Conservation (phyloP, 2,888 invertebrate genomes). For the Drosophila rubida region DNA sequence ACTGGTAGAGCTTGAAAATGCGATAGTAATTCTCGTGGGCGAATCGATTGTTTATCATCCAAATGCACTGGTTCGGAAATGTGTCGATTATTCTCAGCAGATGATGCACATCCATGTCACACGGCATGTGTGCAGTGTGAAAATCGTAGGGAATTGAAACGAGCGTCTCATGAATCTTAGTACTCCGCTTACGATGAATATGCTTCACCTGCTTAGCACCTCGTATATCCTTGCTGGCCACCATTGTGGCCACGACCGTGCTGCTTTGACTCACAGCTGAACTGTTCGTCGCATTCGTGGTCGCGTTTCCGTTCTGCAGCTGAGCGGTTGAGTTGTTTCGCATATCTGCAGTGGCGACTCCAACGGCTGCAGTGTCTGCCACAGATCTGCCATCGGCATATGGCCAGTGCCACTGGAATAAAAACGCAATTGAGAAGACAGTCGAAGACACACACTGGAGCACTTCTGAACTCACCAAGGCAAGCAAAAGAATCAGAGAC, state of each 20-base stretch:
- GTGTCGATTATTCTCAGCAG: not conserved
- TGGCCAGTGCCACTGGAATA: not conserved
- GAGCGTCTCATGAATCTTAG: too few species aligned
- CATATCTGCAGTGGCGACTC: not conserved
- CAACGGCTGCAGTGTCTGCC: not conserved
- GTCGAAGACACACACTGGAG: not conserved
- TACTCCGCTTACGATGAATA: conserved; percentile 24
- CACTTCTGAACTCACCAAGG: conserved; percentile 3
- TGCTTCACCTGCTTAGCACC: too few species aligned
- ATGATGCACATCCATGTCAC: conserved; percentile 36
- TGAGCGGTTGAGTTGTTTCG: not conserved
- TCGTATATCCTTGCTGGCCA: not conserved
- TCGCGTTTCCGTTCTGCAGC: conserved; percentile 1
- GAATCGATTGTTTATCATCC: conserved; percentile 28
- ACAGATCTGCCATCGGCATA: not conserved
- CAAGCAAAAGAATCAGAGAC: not conserved
- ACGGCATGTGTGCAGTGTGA: conserved; percentile 33
- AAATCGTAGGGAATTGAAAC: conserved; percentile 19
- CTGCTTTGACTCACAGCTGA: not conserved
- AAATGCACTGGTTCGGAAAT: conserved; percentile 49
- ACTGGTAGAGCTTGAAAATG: conserved; percentile 37
- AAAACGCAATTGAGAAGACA: not conserved
- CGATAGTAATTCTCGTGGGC: conserved; percentile 25
- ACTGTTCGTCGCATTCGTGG: not conserved
- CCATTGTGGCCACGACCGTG: not conserved